phyloP scores from a whole-genome alignment of 1,140 invertebrate species.

The Coelopa frigida region DNA sequence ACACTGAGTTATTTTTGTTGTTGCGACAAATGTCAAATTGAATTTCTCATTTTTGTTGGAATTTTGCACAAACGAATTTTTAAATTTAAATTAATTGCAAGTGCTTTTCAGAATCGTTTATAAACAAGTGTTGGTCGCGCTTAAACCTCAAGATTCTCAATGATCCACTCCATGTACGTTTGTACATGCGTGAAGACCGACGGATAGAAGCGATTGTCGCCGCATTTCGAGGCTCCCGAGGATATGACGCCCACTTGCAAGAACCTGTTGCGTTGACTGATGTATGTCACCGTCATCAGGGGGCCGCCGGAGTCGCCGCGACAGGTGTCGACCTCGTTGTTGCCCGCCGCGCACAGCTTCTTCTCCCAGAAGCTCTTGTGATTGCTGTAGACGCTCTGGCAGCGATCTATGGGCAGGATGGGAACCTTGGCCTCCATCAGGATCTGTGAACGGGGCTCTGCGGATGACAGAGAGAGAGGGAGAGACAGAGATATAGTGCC shows the following conservation, averaged over 20 bases:
- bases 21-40: no score
- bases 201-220: not conserved
- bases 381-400: not conserved
- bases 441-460: not conserved
- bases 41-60: no score
- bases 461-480: not conserved
- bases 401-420: not conserved
- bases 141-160: not conserved
- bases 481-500: not conserved
- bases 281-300: not conserved
- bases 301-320: conserved; percentile 3
- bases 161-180: conserved; percentile 1
- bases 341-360: not conserved
- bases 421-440: not conserved
- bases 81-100: no score
- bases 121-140: no score
- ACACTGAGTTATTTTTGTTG: no score
- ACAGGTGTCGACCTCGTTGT: not conserved
- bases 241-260: conserved; percentile 4
- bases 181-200: not conserved
- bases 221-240: not conserved
- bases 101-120: no score
- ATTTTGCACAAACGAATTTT: no score
- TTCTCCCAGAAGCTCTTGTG: not conserved
- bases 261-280: not conserved